Evolutionary conservation across 2,113 vertebrate genomes (phyloP), one percentile per base, ranked within the genome.

Genomic region (Phylloscopus whistleri): DNA sequence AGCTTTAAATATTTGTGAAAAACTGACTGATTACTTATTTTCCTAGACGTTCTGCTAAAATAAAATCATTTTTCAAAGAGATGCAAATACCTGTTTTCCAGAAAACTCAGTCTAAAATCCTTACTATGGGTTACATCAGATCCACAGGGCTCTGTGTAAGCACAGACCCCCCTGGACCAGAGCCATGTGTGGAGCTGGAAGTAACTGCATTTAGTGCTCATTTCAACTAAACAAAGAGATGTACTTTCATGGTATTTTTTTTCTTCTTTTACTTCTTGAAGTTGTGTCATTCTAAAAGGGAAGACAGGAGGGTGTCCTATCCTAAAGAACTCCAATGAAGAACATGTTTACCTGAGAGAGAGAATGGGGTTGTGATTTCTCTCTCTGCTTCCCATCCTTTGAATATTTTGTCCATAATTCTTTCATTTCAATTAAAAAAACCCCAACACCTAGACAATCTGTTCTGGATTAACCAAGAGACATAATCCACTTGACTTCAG

Each of bases 61-160:
- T 46, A 43, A 69, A 70, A 35, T 28, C 15, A 10, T 31, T 86
- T 33, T 67, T 72, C 20, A 16, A 82, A 53, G 37, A 67, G 13
- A 80, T 48, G 10, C 0, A 55, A 78, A 69, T 49, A 14, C 26
- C 10, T 78, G 6, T 56, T 83, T 77, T 82, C 26, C 44, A 48
- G 86, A 69, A 48, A 73, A 16, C 1, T 2, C 16, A 35, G 2
- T 49, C 33, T 63, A 17, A 72, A 69, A 73, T 8, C 15, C 75
- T 85, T 8, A 0, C 37, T 68, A 37, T 49, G 46, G 41, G 30
- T 82, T 62, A 35, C 8, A 44, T n/a, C 35, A 63, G 55, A 43
- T 53, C 15, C 9, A 7, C n/a, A 52, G 67, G 18, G 12, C 12
- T 88, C 35, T 2, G 0, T 0, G 0, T 18, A 35, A 13, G 27